Base-by-base conservation (phyloP, 2,797 vertebrate species). In the Poecile montanus region DNA sequence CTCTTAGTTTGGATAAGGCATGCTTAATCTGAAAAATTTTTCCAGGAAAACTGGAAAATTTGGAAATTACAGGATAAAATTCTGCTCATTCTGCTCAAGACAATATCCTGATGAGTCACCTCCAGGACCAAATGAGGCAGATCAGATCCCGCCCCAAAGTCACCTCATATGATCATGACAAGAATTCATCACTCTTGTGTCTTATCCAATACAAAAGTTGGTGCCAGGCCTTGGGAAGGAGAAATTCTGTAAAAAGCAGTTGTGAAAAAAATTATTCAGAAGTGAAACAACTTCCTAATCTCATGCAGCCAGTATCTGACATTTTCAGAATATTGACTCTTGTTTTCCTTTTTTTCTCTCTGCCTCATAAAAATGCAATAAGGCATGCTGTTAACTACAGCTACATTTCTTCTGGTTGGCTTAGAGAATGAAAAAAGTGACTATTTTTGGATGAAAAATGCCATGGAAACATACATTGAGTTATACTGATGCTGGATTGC, bases 371-470 rank as follows among this genome's bases (percentile, higher is more conserved):
- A 92, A 89, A 71, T 62, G 34, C 47, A 81, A 6, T 62, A 74
- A 44, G 4, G 19, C 84, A 4, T 54, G 32, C 16, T 67, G 65
- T 57, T 88, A 88, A 56, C 53, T 58, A 57, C 57, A 74, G 32
- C 45, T 73, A 71, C 23, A 7, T 60, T 54, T 62, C n/a, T 80
- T 89, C 40, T 10, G 4, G 15, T 50, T 89, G 30, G 12, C 56
- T 76, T 32, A 70, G 19, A 66, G 47, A 89, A 66, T 44, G 17
- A 73, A 81, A 79, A 53, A 62, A 47, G 14, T 23, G 9, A 40
- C 58, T 82, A 54, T 70, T 91, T 94, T 85, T 30, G 56, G n/a
- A 79, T 65, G 16, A 57, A 92, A 92, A 89, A 85, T 70, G 9
- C 56, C 67, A 73, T 70, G 44, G 85, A 89, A 92, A 92, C 57